Evolutionary conservation across 2,888 invertebrate species (phyloP), one percentile per base, ranked within the genome.

Genomic region (Dryococelus australis): DNA sequence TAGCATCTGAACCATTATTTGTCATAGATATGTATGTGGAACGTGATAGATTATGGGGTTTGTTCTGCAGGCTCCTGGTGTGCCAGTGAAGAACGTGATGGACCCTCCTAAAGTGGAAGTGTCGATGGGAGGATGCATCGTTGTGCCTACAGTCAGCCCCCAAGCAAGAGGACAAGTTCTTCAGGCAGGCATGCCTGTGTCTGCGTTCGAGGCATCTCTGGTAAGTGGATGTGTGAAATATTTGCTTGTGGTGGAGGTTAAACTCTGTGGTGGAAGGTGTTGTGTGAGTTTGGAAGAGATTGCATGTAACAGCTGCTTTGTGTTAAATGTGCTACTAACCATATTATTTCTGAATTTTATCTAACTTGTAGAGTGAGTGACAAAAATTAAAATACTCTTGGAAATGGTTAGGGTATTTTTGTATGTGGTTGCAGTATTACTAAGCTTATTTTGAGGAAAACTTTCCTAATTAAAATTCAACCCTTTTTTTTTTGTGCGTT

Each of bases 191-290:
- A 92, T 95, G 90, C 94, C 95, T 28, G 93, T 95, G 83, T 93
- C 95, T 26, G 93, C 94, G 26, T 96, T 94, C 90, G 96, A 95
- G 90, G 93, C 95, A 16, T 94, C 94, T 91, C 92, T 97, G 96
- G 97, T 97, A 93, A 96, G 96, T 92, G 47, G 8, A 47, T 47
- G 65, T 35, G 20, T 43, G 65, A 35, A 35, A 35, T 35, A 12
- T 1, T 53, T n/a, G 65, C 26, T 65, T 65, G 20, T 20, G n/a
- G 65, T 65, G 65, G 65, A 24, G 65, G 65, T 65, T 47, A 6
- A 2, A 47, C 47, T 13, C 47, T 5, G 47, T 47, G 16, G 35
- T 35, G 35, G 35, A 35, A 35, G 35, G 35, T 35, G 13, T 16
- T 65, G 65, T n/a, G 65, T 65, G 65, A 1, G 20, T 20, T 20